Evolutionary conservation across 1,140 invertebrate species (phyloP).

Genomic region (Magallana ariakensis): DNA sequence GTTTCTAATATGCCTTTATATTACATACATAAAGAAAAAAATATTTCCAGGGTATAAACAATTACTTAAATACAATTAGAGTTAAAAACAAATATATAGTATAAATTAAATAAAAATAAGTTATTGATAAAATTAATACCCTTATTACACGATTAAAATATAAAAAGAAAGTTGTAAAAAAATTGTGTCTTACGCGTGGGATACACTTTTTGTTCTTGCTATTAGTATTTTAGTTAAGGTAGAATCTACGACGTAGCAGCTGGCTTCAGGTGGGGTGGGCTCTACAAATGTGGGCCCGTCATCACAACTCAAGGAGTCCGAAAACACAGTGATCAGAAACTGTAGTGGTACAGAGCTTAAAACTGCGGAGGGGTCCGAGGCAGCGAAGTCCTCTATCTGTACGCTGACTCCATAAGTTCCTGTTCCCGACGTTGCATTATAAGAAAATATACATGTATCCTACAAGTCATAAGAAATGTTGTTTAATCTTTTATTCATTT

Average conservation of each 20-base stretch:
- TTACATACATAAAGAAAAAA: too few relatives aligned
- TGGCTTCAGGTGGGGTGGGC: background rate
- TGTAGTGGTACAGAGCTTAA: background rate
- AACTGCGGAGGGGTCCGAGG: background rate
- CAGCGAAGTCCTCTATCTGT: background rate
- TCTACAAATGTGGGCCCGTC: background rate
- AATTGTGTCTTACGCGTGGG: background rate
- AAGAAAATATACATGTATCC: background rate
- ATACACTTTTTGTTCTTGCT: background rate
- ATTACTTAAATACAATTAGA: too few relatives aligned
- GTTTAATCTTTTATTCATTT: background rate
- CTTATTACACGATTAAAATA: too few relatives aligned
- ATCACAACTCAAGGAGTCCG: background rate
- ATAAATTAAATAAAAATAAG: too few relatives aligned
- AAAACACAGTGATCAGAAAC: slow-evolving; percentile 1
- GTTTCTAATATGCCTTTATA: too few relatives aligned
- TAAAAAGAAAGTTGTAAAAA: too few relatives aligned
- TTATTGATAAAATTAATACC: too few relatives aligned
- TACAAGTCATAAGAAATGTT: background rate
- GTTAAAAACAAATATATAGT: too few relatives aligned
- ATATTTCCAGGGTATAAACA: too few relatives aligned
- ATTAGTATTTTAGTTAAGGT: background rate
- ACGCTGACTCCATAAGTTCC: background rate
- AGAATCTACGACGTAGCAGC: background rate
- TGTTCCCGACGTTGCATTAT: background rate